Base-by-base conservation (phyloP, 2,113 vertebrate species). In the Pyxicephalus adspersus region DNA sequence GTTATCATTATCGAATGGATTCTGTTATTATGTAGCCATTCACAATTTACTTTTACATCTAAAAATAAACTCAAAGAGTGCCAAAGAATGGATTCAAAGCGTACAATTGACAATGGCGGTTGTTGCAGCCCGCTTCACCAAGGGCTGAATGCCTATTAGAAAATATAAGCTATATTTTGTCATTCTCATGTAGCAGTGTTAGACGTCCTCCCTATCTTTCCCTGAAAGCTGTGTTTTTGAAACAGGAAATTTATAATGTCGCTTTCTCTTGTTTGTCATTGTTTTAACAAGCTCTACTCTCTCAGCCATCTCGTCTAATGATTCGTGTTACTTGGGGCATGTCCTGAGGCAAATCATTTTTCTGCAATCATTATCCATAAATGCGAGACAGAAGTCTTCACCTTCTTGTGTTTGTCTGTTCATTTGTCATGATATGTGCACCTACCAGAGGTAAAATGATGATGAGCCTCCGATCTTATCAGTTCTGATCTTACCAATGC, bases 331-430 rank as follows among this genome's bases (percentile, higher is more conserved):
- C 75, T 61, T 22, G 75, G 26, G 61, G 75, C 45, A 64, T 65
- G 17, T 77, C 45, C 75, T 77, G 28, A 64, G 75, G 75, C 61
- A 64, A 29, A 52, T 77, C 19, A 64, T 77, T 77, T 65, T 65
- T 58, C 54, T 60, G 54, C 29, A 58, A 74, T 74, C 60, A 51
- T 64, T 64, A 64, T 51, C 38, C 50, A 76, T 65, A 64, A 64
- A 54, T 29, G 23, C 22, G 23, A 65, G 61, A 77, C 45, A 64
- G 61, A 64, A 77, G 38, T 22, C 61, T 54, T 54, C 60, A 64
- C 60, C 61, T 54, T 29, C 34, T 77, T 51, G 50, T 31, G 17
- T 77, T 77, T 54, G 19, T 50, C 38, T 64, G 11, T 29, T 64
- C 23, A 17, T 25, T 52, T 64, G 75, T 54, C 61, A 54, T 65